Base-by-base conservation (phyloP, 2,888 invertebrate species). In the Polydrusus cervinus region DNA sequence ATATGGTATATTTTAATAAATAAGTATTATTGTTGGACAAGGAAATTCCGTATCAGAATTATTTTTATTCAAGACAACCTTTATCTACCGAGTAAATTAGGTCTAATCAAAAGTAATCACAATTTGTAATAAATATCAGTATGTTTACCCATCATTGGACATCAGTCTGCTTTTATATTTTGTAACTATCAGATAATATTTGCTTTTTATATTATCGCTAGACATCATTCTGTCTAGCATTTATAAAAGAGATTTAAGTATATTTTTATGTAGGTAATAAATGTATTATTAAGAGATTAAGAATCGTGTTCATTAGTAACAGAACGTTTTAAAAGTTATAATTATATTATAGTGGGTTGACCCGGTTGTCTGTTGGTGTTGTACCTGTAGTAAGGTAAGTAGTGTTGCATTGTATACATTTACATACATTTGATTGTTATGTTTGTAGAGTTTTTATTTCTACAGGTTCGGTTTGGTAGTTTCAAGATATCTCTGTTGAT, bases 61-160 rank as follows among this genome's bases (percentile, higher is more conserved):
- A 57, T 57, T 57, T 57, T 38, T 57, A 57, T 57, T 57, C 3
- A 38, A 38, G 6, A 34, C 38, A 34, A 57, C 16, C 57, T 38
- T 57, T 38, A 57, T 34, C 16, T 57, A 57, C 57, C 38, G 0
- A 38, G 57, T 38, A 57, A 34, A 34, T 9, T 57, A 34, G 57
- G 57, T 57, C 34, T 38, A 55, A 8, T 49, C 14, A 11, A 2
- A 25, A 20, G 14, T 38, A 55, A 8, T 49, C 14, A 11, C 6
- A 25, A 20, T n/a, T 30, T 8, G 18, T 18, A 53, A 30, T 51
- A 6, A n/a, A 6, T n/a, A 47, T 47, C 16, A 47, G 47, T 8
- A 14, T 16, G 47, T 8, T 16, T 5, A 7, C 16, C 6, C 2
- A 47, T 16, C n/a, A 16, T 13, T 43, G 51, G 9, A 49, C 47